Base-by-base conservation (phyloP, 35 echinoderm and acorn worm species). In the Heliocidaris tuberculata region DNA sequence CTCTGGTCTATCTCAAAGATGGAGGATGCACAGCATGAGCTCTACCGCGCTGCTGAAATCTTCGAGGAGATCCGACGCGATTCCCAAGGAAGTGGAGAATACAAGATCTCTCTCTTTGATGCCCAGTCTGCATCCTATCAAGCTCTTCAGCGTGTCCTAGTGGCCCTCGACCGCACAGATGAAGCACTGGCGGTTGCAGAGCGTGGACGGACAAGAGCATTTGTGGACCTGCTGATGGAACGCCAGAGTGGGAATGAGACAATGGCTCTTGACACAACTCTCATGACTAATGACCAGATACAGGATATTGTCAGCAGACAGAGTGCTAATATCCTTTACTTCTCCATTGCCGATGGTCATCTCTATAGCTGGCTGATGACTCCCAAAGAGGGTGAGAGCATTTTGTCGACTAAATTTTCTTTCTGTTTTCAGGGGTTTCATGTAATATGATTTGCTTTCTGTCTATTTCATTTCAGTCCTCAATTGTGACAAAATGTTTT, bases 141-240 rank as follows among this genome's bases (percentile, higher is more conserved):
- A 93, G 96, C 98, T 16, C 92, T 99, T 31, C 98, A 99, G 95
- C 95, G 95, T 50, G 97, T 99, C 85, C 90, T 99, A 8, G 97
- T 99, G 9, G 96, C 97, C 2, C 85, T 96, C 13, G 97, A 95
- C 12, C 88, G 97, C 60, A 17, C 93, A 8, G 94, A 99, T 93
- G 98, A 99, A 94, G 98, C 98, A 31, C 88, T 99, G 59, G 97
- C 95, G 8, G 98, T 99, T 4, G 98, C 98, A 32, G 98, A 99
- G 92, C 94, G 98, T 27, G 97, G 97, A 30, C 95, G 96, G 71
- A 99, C 96, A 31, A 96, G 97, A 93, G 98, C 98, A 17, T 99
- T 99, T 96, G 95, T 99, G 50, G 98, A 99, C 92, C 94, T 95
- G 17, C 92, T 99, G 9, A 86, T 99, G 30, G 96, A 96, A 42